Conservation (phyloP, 2,888 invertebrate species). For the Ditula angustiorana region DNA sequence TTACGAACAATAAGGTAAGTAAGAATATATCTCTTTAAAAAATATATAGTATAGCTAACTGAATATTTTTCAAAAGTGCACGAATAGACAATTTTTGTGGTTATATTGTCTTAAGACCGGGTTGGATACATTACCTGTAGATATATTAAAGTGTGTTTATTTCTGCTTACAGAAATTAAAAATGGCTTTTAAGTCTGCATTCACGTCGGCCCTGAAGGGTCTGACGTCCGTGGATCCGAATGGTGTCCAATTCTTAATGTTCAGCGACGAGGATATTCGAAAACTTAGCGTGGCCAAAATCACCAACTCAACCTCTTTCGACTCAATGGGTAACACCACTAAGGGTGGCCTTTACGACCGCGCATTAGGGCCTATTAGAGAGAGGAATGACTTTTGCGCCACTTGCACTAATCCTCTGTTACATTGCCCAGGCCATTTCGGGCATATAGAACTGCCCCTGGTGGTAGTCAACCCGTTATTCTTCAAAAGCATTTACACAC, state of each 20-base stretch:
- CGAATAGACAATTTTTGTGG: conserved; percentile 7
- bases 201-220: conserved; percentile 60
- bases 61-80: not conserved
- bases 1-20: conserved; percentile 14
- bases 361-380: conserved; percentile 89
- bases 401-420: conserved; percentile 90
- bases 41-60: not conserved
- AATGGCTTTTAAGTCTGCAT: conserved; percentile 67
- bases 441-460: conserved; percentile 95
- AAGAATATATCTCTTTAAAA: not conserved
- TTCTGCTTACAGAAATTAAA: conserved; percentile 40
- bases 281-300: conserved; percentile 93
- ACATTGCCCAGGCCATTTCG: conserved; percentile 96
- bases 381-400: conserved; percentile 89
- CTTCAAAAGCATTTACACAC: conserved; percentile 88
- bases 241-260: conserved; percentile 88
- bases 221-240: conserved; percentile 73
- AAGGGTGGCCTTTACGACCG: conserved; percentile 96
- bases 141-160: not conserved
- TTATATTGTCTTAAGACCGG: conserved; percentile 17
- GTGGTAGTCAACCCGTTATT: conserved; percentile 97
- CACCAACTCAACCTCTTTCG: conserved; percentile 91
- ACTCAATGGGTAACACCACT: conserved; percentile 92
- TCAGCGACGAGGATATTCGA: conserved; percentile 90
- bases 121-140: not conserved